A percentile compares a stretch with the other conserved stretches of the same genome.
Evolutionary conservation across 2,797 vertebrate species (phyloP).

Genomic region (Onychomys arenicola): DNA sequence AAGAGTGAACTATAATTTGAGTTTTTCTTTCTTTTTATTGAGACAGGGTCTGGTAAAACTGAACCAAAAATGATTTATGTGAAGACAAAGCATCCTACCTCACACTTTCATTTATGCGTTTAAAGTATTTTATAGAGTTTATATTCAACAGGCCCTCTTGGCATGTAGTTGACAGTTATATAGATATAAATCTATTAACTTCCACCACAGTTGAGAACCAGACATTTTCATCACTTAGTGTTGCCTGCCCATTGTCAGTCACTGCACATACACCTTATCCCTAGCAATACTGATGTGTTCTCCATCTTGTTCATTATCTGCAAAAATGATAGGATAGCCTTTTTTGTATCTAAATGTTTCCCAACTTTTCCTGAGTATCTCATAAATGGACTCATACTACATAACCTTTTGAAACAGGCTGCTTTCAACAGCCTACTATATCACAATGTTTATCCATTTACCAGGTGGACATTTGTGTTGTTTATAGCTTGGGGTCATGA

Average conservation of each 20-base stretch:
- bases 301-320: background rate
- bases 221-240: background rate
- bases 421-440: background rate
- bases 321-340: background rate
- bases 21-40: background rate
- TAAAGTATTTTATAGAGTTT: constrained; percentile 29
- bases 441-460: background rate
- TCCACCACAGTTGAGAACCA: background rate
- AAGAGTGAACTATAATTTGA: background rate
- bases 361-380: background rate
- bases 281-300: background rate
- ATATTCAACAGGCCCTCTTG: background rate
- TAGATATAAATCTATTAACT: background rate
- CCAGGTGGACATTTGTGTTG: background rate
- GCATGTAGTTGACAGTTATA: background rate
- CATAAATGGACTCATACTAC: background rate
- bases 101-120: constrained; percentile 32
- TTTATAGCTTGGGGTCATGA: constrained; percentile 26
- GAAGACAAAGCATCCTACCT: background rate
- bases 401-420: background rate
- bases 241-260: background rate
- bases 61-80: constrained; percentile 29
- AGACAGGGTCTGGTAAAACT: constrained; percentile 19
- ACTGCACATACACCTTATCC: background rate
- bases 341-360: background rate